These are phyloP conservation scores for Cathartes aura DNA, from an alignment of 2,113 vertebrate species.

Conservation along the genomic window DNA sequence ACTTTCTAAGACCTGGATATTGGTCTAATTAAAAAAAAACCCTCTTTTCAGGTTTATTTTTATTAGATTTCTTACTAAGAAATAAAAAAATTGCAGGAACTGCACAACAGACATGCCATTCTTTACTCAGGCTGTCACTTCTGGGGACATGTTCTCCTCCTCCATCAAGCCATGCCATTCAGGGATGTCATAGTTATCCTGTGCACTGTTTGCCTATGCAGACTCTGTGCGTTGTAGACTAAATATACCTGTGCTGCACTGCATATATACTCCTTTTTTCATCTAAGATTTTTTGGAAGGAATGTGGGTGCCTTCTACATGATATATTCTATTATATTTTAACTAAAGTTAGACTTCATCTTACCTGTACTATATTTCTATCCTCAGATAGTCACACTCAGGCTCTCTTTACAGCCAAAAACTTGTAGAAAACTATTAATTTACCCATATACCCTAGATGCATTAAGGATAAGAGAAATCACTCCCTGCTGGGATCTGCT, in stretches of 20 bases:
- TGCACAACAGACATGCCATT: neutral
- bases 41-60: neutral
- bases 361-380: neutral
- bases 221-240: neutral
- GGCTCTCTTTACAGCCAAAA: neutral
- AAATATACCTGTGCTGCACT: neutral
- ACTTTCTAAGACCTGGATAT: neutral
- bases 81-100: neutral
- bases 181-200: neutral
- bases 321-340: neutral
- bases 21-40: neutral
- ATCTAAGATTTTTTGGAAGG: neutral
- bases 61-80: neutral
- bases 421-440: neutral
- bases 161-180: neutral
- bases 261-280: neutral
- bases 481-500: neutral
- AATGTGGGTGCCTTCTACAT: neutral
- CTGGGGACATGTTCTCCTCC: neutral
- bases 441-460: neutral
- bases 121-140: neutral
- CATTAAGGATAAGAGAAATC: neutral
- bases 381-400: neutral
- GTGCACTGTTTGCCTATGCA: neutral
- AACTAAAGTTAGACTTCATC: neutral